Base-by-base conservation (phyloP, 2,888 invertebrate genomes). In the Oscheius sp. region DNA sequence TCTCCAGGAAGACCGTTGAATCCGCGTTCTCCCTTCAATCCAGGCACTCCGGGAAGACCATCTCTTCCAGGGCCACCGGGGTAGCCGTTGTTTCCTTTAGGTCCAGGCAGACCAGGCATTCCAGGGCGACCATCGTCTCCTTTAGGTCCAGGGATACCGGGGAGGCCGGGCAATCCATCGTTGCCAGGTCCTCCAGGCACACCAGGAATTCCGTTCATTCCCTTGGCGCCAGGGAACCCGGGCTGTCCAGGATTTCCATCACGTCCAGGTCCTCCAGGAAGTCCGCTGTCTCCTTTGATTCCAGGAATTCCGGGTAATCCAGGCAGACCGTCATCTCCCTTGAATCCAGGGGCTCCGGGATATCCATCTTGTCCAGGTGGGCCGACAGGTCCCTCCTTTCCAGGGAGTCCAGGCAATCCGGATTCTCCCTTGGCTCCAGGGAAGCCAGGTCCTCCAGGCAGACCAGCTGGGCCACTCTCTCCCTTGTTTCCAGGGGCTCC, bases 41-140 rank as follows among this genome's bases (percentile, higher is more conserved):
- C 87, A 77, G 90, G 90, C 79, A 91, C 73, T 34, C 88, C 88
- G 55, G 84, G 82, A 27, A 79, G 75, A 46, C 88, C 84, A 61
- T 81, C 81, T 45, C 72, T 71, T 71, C 85, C 88, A 57, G 82
- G 68, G 20, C 84, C 90, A 90, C 25, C 85, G 82, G 83, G 84
- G 46, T 89, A 87, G 53, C 91, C 84, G 57, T 78, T 76, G 29
- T 81, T 76, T 66, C 94, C 93, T 25, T 89, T 87, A 71, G 84
- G 67, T 85, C 88, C 78, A 70, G 86, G 52, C 0, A 89, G 89
- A 92, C 94, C 94, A 12, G 91, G 91, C 3, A 90, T 90, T 45
- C 95, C 95, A 78, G 91, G 90, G 45, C 91, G 89, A 31, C 95
- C 95, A 81, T 90, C 88, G 23, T 71, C 71, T 55, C 84, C 84